Evolutionary conservation across 1,140 invertebrate genomes (phyloP).

Genomic region (Leucophenga varia): DNA sequence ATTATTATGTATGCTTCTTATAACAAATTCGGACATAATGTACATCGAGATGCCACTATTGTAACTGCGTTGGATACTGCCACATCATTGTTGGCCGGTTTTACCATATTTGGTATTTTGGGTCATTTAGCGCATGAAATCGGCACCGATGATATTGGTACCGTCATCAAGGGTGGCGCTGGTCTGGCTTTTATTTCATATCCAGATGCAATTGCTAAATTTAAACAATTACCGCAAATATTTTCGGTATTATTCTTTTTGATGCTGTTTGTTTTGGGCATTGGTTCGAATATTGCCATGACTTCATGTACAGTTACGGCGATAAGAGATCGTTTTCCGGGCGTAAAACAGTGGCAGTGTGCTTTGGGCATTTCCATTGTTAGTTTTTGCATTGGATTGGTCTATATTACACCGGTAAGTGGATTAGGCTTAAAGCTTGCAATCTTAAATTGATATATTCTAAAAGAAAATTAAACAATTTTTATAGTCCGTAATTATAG

Average conservation of each 20-base stretch:
- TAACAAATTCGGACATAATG: slow-evolving; percentile 78
- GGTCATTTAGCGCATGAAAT: slow-evolving; percentile 73
- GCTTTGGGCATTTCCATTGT: slow-evolving; percentile 59
- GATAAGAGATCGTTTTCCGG: slow-evolving; percentile 71
- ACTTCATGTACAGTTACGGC: slow-evolving; percentile 69
- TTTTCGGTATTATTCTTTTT: slow-evolving; percentile 89
- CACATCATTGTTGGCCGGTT: slow-evolving; percentile 81
- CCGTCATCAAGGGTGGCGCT: slow-evolving; percentile 67
- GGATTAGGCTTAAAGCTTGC: too few species aligned
- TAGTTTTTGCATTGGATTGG: slow-evolving; percentile 68
- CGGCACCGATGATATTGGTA: slow-evolving; percentile 60
- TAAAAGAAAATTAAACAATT: too few species aligned
- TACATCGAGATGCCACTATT: slow-evolving; percentile 77
- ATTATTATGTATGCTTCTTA: slow-evolving; percentile 83
- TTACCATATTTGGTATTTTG: slow-evolving; percentile 85
- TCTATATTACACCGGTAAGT: slow-evolving; percentile 75
- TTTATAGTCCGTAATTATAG: too few species aligned
- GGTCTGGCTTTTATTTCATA: slow-evolving; percentile 85
- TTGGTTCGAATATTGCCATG: slow-evolving; percentile 73
- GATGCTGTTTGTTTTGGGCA: slow-evolving; percentile 80
- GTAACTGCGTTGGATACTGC: slow-evolving; percentile 75
- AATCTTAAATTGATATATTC: too few species aligned
- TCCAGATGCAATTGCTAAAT: slow-evolving; percentile 84
- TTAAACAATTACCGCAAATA: slow-evolving; percentile 74
- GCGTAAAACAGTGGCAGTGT: slow-evolving; percentile 62